phyloP scores from a whole-genome alignment of 2,113 vertebrate species.

The Raphicerus campestris region DNA sequence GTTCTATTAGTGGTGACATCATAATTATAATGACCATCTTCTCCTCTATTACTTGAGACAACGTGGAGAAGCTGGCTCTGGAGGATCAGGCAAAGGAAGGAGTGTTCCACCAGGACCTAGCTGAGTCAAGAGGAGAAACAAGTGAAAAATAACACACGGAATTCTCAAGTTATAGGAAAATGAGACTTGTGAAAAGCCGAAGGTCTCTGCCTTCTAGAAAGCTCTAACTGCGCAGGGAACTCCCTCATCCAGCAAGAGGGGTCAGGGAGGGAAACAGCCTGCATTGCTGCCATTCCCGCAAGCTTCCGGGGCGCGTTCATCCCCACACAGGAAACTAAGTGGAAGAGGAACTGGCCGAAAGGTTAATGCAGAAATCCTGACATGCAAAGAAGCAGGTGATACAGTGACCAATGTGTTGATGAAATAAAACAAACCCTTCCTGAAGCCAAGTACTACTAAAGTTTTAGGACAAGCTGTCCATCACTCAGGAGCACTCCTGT shows the following conservation, averaged over 20 bases:
- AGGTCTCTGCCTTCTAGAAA: neutral
- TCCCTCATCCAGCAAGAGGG: neutral
- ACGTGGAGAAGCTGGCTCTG: neutral
- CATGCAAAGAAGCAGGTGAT: neutral
- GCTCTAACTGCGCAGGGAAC: neutral
- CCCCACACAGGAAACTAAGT: neutral
- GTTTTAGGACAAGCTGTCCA: neutral
- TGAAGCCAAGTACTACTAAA: neutral
- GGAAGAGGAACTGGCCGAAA: neutral
- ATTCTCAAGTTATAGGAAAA: neutral
- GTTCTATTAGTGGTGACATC: neutral
- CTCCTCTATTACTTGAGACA: neutral
- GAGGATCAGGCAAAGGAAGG: neutral
- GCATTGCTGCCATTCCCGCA: neutral
- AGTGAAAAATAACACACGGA: neutral
- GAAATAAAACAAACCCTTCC: neutral
- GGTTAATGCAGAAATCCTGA: neutral
- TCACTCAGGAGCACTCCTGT: neutral
- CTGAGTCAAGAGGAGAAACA: neutral
- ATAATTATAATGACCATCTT: neutral
- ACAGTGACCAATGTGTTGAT: neutral
- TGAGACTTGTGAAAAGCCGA: neutral
- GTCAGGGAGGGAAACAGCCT: neutral
- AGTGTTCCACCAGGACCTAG: neutral
- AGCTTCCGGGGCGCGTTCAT: neutral